Percentiles rank a stretch among this genome's conserved stretches.
phyloP scores from a whole-genome alignment of 2,888 invertebrate species.

The Lycaena phlaeas region DNA sequence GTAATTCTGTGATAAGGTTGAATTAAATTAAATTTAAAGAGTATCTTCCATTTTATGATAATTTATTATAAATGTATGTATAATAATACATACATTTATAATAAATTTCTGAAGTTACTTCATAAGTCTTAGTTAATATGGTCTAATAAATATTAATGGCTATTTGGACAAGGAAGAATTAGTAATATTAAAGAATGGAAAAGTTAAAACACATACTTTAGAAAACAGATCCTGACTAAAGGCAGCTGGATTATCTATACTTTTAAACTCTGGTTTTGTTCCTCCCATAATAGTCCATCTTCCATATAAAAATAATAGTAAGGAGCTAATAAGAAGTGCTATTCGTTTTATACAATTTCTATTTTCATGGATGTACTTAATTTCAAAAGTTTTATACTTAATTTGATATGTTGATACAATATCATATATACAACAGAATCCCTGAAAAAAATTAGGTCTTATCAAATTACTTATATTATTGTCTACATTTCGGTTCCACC shows the following conservation, averaged over 20 bases:
- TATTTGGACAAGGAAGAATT: too few relatives aligned
- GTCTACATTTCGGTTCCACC: conserved; percentile 6
- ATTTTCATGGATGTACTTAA: conserved; percentile 3
- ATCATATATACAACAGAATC: conserved; percentile 80
- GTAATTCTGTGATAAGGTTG: too few relatives aligned
- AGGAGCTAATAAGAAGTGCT: conserved; percentile 53
- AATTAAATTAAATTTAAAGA: too few relatives aligned
- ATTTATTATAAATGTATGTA: too few relatives aligned
- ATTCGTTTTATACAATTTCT: conserved; percentile 43
- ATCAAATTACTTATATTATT: conserved; percentile 11
- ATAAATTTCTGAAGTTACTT: too few relatives aligned
- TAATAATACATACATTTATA: too few relatives aligned
- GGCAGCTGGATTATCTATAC: conserved; percentile 93
- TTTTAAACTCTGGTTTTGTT: conserved; percentile 84
- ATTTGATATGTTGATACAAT: conserved; percentile 32
- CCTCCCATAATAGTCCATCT: conserved; percentile 88
- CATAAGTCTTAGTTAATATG: too few relatives aligned
- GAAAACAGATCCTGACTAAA: conserved; percentile 77
- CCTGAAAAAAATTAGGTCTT: conserved; percentile 49
- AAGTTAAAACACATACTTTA: too few relatives aligned
- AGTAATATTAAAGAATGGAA: too few relatives aligned
- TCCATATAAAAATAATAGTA: conserved; percentile 70
- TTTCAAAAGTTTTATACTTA: too few relatives aligned
- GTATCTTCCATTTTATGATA: too few relatives aligned
- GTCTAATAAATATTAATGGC: too few relatives aligned